Evolutionary conservation across 2,113 vertebrate species (phyloP), one percentile per base, ranked within the genome.

Genomic region (Dendrocopos noguchii): DNA sequence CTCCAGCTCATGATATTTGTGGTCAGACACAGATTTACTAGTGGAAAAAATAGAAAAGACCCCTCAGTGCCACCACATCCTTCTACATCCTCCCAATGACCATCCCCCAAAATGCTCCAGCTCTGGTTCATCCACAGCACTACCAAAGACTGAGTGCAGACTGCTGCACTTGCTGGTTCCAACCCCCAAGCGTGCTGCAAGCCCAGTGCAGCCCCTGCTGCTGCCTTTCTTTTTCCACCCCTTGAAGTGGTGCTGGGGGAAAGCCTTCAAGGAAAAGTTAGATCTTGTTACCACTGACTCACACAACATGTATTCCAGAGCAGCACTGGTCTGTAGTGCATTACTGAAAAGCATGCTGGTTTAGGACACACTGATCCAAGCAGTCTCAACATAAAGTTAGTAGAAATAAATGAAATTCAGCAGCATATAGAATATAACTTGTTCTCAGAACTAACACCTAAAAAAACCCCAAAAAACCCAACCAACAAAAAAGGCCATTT

Each of bases 141-240:
- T 39, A 61, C 9, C 19, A 64, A 24, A 42, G 16, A 68, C 27
- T 0, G 0, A 87, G 33, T 6, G 28, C 3, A 1, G 20, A 33
- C 16, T 19, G 21, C 60, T 46, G 29, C 22, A 39, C 9, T 34
- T 0, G 0, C 5, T 8, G n/a, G 25, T 25, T 74, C 57, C 66
- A 81, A 61, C 6, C 28, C 64, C 31, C 8, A 2, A 17, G 33
- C 0, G 0, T 24, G 9, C 44, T 66, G 46, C 36, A 77, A 76
- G 53, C 9, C 31, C 34, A 67, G 27, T 2, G 4, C 42, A 76
- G 44, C 47, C 75, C 42, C 74, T 28, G 34, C 31, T 73, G 67
- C 50, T 53, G 75, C 71, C 25, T 68, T n/a, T 66, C 39, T 18
- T 66, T 28, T 44, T 20, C 33, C n/a, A 61, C 31, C 27, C 34